phyloP scores from a whole-genome alignment of 2,113 vertebrate species.

The Caretta caretta region DNA sequence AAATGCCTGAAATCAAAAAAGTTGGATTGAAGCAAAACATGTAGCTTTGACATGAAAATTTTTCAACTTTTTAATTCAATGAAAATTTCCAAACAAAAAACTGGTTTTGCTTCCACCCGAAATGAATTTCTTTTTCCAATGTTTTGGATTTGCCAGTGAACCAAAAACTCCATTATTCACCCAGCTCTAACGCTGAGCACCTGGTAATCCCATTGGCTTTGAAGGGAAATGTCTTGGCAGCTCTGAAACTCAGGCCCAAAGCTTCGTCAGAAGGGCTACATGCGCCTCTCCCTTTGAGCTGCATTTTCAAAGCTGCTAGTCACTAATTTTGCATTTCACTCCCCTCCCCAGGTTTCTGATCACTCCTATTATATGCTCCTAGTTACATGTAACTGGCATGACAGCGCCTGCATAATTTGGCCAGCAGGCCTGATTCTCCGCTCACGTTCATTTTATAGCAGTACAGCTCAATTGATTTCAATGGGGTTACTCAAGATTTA shows the following conservation, averaged over 20 bases:
- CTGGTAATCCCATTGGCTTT: neutral
- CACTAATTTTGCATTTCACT: rapidly evolving
- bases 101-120: neutral
- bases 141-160: neutral
- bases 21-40: neutral
- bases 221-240: no score
- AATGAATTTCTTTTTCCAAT: neutral
- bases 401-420: neutral
- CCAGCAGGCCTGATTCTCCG: rapidly evolving
- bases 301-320: rapidly evolving
- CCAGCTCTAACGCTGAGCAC: rapidly evolving
- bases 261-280: rapidly evolving
- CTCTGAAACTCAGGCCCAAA: neutral
- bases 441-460: neutral
- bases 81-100: neutral
- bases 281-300: neutral
- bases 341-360: neutral
- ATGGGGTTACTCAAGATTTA: neutral
- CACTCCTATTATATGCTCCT: rapidly evolving
- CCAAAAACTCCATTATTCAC: neutral
- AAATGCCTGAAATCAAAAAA: neutral
- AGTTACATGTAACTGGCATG: neutral
- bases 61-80: neutral
- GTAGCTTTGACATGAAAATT: neutral
- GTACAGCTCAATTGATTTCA: rapidly evolving